Evolutionary conservation across 2,888 invertebrate genomes (phyloP), one percentile per base, ranked within the genome.

Genomic region (Ennomos quercinarius): DNA sequence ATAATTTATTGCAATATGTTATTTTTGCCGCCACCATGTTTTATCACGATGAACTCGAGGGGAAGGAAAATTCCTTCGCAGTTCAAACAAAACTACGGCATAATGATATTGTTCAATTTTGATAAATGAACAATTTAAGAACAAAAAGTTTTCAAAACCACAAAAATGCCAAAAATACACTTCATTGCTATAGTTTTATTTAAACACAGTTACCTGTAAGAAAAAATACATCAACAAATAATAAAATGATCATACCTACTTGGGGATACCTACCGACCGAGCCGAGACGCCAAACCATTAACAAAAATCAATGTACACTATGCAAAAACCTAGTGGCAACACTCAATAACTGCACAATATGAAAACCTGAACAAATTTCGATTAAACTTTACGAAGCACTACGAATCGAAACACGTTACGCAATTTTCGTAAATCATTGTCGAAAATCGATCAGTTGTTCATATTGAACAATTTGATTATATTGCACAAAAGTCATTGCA

Each of bases 191-290:
- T 27, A 27, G 27, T 27, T 27, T 6, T 27, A 27, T 27, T 27
- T 27, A 6, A 27, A 27, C 27, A 27, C 3, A 17, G 17, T 17
- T 2, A 27, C 27, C 27, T 27, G 27, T 27, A 27, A 27, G 27
- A 5, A 27, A 27, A 6, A 27, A 27, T 2, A 27, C 27, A 27
- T 27, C 27, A 27, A 27, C 27, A 27, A 27, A 27, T 27, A 27
- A 27, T 27, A 27, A 27, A 27, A 27, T 27, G 27, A 27, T 27
- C 27, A 27, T 27, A 27, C 27, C 27, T 67, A 63, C 67, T 65
- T 48, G 41, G 56, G 36, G 36, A 82, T 86, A 86, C 86, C 86
- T 83, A 83, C 85, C 85, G 80, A 85, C 83, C 84, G 66, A 81
- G 81, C 84, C 83, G 81, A 76, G 80, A 79, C 83, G 77, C 71